Evolutionary conservation across 1,140 invertebrate genomes (phyloP), one percentile per base, ranked within the genome.

Genomic region (Diorhabda sublineata): DNA sequence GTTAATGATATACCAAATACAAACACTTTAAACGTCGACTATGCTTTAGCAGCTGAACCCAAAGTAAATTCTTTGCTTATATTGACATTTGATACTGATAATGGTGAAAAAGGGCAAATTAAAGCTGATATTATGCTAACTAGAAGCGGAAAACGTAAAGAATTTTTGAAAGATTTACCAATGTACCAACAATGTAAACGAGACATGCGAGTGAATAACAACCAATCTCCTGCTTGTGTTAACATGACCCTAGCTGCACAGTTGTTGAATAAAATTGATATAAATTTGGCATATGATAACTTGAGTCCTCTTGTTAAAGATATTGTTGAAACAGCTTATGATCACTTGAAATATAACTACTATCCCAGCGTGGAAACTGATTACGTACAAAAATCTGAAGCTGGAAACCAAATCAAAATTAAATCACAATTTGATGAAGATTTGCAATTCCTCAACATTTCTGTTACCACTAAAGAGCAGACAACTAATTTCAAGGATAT

Each of bases 201-300:
- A 56, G 78, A 89, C 73, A 85, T 85, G 73, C 75, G 83, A 58
- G 66, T 83, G 68, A 83, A 83, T 8, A 85, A 87, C 73, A 80
- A 84, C 63, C 82, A 85, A 69, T 78, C 85, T 44, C 75, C 78
- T 5, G 81, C 81, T 67, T 90, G 89, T 75, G 82, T 83, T 47
- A 83, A 85, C 56, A 80, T 84, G 65, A 85, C 84, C 6, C 65
- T 80, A 3, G 70, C 76, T 42, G 83, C 85, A 3, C 82, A 83
- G 52, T 73, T 82, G 44, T 77, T 85, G 3, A 83, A 90, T 73
- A 71, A 79, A 61, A 71, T 84, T 41, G 80, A 80, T 47, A 73
- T 83, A 6, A 72, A 79, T n/a, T 71, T 84, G 3, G 75, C 82
- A 5, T 86, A 83, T 76, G 80, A 85, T 58, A 82, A 85, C 43